These are phyloP conservation scores for Rhincodon typus DNA, from an alignment of 2,797 vertebrate genomes.

Conservation along the genomic window DNA sequence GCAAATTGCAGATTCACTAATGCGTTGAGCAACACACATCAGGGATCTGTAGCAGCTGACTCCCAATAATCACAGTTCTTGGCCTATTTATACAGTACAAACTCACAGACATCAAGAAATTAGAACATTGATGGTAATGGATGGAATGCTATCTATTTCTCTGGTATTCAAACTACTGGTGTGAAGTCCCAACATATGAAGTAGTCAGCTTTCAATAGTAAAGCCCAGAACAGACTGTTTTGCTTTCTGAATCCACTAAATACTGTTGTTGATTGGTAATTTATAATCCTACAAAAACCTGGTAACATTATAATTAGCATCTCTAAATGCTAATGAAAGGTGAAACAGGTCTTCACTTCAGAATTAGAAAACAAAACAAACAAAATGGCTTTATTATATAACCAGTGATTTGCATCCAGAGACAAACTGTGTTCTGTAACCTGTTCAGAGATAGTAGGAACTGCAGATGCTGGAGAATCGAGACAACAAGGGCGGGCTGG, in stretches of 20 bases:
- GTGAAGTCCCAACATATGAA: neutral
- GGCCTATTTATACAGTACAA: no score
- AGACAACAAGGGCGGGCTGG: no score
- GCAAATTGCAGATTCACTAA: no score
- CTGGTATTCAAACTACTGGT: neutral
- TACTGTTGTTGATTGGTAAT: neutral
- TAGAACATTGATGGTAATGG: neutral
- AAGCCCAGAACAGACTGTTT: neutral
- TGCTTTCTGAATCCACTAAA: neutral
- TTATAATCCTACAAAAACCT: neutral
- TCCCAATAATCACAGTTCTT: no score
- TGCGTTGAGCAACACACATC: no score
- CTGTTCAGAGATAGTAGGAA: no score
- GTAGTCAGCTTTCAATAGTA: neutral
- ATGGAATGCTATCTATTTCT: neutral
- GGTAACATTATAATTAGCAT: no score
- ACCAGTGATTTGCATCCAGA: neutral
- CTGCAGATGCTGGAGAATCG: no score
- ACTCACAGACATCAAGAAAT: neutral
- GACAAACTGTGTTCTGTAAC: neutral
- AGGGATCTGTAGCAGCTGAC: no score
- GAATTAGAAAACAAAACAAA: neutral
- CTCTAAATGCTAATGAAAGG: neutral
- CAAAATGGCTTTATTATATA: neutral
- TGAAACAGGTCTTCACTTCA: neutral